Evolutionary conservation across 2,888 invertebrate species (phyloP).

Genomic region (Byasa hedistus): DNA sequence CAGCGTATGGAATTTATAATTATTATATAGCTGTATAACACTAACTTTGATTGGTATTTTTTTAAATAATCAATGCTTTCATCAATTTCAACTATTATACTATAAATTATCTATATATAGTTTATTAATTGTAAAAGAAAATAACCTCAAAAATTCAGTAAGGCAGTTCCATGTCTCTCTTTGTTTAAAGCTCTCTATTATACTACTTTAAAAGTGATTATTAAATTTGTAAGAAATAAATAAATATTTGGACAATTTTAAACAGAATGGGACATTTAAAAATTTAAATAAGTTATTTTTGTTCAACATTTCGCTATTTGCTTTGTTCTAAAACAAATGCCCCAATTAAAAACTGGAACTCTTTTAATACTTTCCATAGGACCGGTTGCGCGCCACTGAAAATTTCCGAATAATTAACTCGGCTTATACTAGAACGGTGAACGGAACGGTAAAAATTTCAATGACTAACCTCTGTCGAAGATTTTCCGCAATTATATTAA

Average conservation of each 20-base stretch:
- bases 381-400: slow-evolving; percentile 9
- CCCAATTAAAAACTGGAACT: slow-evolving; percentile 19
- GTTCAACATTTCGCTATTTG: not conserved
- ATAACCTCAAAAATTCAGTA: too few species aligned
- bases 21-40: too few species aligned
- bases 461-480: not conserved
- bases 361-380: slow-evolving; percentile 16
- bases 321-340: slow-evolving; percentile 6
- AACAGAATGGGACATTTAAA: not conserved
- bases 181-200: too few species aligned
- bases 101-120: too few species aligned
- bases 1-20: too few species aligned
- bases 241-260: not conserved
- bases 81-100: too few species aligned
- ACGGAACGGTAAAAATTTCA: not conserved
- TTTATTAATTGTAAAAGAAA: too few species aligned
- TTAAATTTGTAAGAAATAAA: not conserved
- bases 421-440: not conserved
- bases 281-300: not conserved
- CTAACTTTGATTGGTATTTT: too few species aligned
- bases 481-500: not conserved
- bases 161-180: too few species aligned
- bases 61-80: too few species aligned
- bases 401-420: slow-evolving; percentile 22
- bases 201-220: too few species aligned